These are phyloP conservation scores for Alca torda DNA, from an alignment of 2,797 vertebrate species.

Conservation along the genomic window DNA sequence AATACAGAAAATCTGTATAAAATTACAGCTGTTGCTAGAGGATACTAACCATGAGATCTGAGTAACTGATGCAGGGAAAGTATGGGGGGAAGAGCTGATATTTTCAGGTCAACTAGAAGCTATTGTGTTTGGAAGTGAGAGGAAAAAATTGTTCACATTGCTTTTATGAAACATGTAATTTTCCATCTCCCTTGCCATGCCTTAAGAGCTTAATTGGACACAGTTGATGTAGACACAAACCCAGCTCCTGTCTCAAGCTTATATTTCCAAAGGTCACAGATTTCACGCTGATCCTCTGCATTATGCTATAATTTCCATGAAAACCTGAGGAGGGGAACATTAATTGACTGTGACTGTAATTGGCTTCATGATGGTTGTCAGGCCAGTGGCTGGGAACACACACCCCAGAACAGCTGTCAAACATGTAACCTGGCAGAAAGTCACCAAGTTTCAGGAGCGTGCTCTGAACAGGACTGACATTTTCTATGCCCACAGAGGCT, in stretches of 20 bases:
- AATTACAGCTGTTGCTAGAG: neutral
- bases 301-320: constrained; percentile 57
- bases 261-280: constrained; percentile 74
- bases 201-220: constrained; percentile 62
- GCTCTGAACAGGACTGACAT: constrained; percentile 52
- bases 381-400: constrained; percentile 64
- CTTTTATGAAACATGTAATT: constrained; percentile 35
- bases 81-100: neutral
- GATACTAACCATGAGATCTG: neutral
- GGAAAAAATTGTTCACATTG: neutral
- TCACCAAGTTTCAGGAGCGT: constrained; percentile 36
- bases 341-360: constrained; percentile 79
- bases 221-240: neutral
- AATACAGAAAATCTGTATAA: neutral
- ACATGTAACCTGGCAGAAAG: constrained; percentile 68
- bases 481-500: constrained; percentile 25
- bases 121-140: constrained; percentile 23
- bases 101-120: constrained; percentile 20
- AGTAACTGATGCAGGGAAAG: neutral
- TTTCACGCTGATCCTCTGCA: constrained; percentile 61
- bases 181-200: constrained; percentile 54
- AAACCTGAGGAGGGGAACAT: constrained; percentile 71
- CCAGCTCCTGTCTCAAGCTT: constrained; percentile 38
- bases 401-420: constrained; percentile 77
- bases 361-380: constrained; percentile 70